Base-by-base conservation (phyloP, 2,113 vertebrate genomes). In the Spilogale gracilis region DNA sequence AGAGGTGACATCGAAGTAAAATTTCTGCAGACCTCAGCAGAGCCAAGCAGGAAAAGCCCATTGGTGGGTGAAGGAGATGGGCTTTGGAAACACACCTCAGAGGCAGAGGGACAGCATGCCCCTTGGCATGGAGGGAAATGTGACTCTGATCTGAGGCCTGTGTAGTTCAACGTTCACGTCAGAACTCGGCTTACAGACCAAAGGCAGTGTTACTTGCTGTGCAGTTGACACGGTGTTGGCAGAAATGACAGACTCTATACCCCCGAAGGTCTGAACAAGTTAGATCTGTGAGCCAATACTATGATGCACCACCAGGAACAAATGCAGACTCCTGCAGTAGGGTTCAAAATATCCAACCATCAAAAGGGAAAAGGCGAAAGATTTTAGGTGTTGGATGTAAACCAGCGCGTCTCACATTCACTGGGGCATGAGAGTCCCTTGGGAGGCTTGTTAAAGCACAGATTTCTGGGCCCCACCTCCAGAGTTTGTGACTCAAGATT, bases 131-230 rank as follows among this genome's bases (percentile, higher is more conserved):
- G 25, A 18, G 25, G 20, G 20, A 81, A 50, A 8, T 9, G 10
- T 65, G 25, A 45, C 9, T 38, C 38, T 12, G 9, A 45, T 23
- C 13, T 56, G 32, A 20, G 16, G 12, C 21, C 52, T 69, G 27
- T 5, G 50, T n/a, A 50, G 58, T 2, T 73, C 43, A 38, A 21
- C 3, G 3, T 69, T 58, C 25, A 6, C 16, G 45, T 58, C 48
- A 17, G n/a, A 38, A 25, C 52, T 89, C 60, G 54, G n/a, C 23
- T 60, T 60, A 43, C 74, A 94, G 85, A 65, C 0, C 2, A 52
- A n/a, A 21, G 48, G 4, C 17, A 38, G 5, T 5, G 1, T 63
- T 60, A 21, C 56, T 60, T 9, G 1, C 0, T 23, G 32, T 43
- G 43, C 8, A 11, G 8, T 3, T 87, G n/a, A 38, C 30, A 13